A percentile compares a stretch with the other conserved stretches of the same genome.
Evolutionary conservation across 2,113 vertebrate genomes (phyloP).

Genomic region (Myiozetetes cayanensis): DNA sequence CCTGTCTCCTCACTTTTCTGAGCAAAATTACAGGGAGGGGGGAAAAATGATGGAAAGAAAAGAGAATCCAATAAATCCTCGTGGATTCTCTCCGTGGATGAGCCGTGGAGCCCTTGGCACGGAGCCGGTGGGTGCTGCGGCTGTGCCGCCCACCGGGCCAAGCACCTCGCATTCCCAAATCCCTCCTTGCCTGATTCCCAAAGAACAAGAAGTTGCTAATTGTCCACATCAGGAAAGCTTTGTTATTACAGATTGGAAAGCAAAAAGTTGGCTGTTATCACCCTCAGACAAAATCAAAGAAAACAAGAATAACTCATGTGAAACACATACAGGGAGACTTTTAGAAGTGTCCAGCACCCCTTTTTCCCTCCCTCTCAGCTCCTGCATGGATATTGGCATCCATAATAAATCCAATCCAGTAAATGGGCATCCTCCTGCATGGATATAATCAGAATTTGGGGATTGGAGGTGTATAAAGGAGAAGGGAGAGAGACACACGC

Average conservation of each 20-base stretch:
- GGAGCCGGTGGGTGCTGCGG: neutral
- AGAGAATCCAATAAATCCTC: neutral
- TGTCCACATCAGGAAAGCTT: neutral
- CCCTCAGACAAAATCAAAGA: neutral
- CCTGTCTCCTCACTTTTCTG: neutral
- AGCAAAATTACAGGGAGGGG: neutral
- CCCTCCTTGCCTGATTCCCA: neutral
- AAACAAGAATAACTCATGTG: neutral
- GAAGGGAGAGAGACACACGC: neutral
- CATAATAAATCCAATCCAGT: no score
- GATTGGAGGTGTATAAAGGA: neutral
- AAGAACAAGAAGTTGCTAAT: neutral
- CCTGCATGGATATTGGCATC: neutral
- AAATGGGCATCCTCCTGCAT: no score
- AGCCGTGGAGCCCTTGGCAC: neutral
- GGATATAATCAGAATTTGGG: neutral
- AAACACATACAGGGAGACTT: accelerated
- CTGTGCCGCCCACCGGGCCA: neutral
- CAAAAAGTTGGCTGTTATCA: neutral
- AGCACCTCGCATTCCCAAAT: neutral
- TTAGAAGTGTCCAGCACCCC: neutral
- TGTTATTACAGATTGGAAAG: neutral
- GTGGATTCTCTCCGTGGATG: neutral
- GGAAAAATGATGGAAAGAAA: neutral
- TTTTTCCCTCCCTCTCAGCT: neutral